Percentiles rank a stretch among this genome's conserved stretches.
phyloP scores from a whole-genome alignment of 92 coral and sea anemone genomes.

The Hydrozoanthus gracilis region DNA sequence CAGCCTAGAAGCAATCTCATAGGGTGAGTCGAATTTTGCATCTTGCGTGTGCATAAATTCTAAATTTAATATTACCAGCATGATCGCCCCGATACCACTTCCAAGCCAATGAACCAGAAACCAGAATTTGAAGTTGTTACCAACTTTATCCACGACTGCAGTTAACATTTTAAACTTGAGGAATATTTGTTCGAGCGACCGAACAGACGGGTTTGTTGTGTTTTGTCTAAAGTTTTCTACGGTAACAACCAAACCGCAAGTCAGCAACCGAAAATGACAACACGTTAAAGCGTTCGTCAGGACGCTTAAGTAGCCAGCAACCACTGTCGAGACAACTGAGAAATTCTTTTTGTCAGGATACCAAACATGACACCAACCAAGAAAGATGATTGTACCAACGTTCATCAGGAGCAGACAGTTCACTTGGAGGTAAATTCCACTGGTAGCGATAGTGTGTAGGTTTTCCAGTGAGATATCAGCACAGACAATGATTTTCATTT shows the following conservation, averaged over 20 bases:
- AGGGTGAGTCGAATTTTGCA: neutral
- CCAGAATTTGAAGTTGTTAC: neutral
- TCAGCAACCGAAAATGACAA: slow-evolving; percentile 7
- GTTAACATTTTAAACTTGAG: neutral
- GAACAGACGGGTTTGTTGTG: neutral
- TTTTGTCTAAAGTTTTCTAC: neutral
- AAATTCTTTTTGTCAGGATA: neutral
- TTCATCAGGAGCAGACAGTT: neutral
- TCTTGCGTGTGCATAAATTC: neutral
- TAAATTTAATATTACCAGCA: neutral
- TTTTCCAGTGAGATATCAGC: neutral
- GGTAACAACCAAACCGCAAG: neutral
- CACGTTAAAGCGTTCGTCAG: neutral
- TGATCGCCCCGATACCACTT: neutral
- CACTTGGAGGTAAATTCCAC: neutral
- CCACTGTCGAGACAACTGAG: neutral
- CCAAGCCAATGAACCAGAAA: slow-evolving; percentile 10
- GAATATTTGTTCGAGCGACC: neutral
- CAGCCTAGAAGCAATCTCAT: neutral
- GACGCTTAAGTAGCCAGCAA: neutral
- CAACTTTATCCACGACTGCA: neutral
- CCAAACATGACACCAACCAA: neutral
- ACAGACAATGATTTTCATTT: neutral
- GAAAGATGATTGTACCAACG: neutral
- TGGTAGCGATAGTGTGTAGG: neutral